Conservation (phyloP, 2,888 invertebrate genomes). For the Heliconius cydno region DNA sequence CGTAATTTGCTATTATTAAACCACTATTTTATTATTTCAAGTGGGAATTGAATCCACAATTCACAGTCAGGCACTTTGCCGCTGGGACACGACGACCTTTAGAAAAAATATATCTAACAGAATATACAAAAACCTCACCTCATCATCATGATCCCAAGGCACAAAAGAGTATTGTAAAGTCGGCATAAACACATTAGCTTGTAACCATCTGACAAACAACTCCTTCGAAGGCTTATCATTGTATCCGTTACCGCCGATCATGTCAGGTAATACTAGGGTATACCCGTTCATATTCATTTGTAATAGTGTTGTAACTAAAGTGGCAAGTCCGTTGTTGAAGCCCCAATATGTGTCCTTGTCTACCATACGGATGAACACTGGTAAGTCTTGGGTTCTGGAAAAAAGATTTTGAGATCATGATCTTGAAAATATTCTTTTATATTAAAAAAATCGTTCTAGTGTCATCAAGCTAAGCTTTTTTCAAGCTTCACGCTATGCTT, state of each 20-base stretch:
- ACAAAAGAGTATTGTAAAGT: conserved; percentile 90
- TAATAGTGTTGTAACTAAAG: conserved; percentile 88
- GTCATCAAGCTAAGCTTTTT: too few species aligned
- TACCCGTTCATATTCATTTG: conserved; percentile 86
- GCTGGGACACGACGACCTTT: too few species aligned
- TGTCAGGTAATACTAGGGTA: conserved; percentile 90
- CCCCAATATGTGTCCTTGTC: conserved; percentile 90
- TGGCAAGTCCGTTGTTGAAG: conserved; percentile 87
- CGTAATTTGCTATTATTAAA: too few species aligned
- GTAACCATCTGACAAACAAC: conserved; percentile 90
- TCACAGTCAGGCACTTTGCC: neutral
- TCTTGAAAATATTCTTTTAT: too few species aligned
- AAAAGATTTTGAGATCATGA: neutral
- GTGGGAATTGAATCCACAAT: neutral
- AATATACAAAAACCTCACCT: conserved; percentile 59
- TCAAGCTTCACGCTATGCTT: too few species aligned
- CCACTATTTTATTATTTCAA: neutral
- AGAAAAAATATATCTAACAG: too few species aligned
- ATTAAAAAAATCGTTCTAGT: too few species aligned
- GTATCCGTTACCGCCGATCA: conserved; percentile 89
- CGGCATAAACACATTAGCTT: conserved; percentile 91
- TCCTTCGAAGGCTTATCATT: conserved; percentile 83
- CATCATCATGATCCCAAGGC: conserved; percentile 90
- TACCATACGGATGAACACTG: conserved; percentile 89
- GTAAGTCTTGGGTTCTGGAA: conserved; percentile 85